phyloP scores from a whole-genome alignment of 1,140 invertebrate genomes.

The Eumaeus atala region DNA sequence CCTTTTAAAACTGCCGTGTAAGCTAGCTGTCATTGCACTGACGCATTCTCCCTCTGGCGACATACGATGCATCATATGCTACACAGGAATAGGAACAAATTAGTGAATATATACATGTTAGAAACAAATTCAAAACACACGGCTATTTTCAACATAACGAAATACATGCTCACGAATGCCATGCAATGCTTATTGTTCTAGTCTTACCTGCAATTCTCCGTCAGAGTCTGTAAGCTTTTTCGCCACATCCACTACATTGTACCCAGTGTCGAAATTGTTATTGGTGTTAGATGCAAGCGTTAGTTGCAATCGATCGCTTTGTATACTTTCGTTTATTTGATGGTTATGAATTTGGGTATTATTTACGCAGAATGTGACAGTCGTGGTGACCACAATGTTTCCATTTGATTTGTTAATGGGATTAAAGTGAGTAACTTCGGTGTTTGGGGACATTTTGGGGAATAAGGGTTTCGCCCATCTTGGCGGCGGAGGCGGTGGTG shows the following conservation, averaged over 20 bases:
- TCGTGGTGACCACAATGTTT: slow-evolving; percentile 86
- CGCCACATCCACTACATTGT: slow-evolving; percentile 43
- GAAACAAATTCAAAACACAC: slow-evolving; percentile 25
- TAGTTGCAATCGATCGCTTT: slow-evolving; percentile 64
- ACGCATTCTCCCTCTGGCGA: slow-evolving; percentile 73
- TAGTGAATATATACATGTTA: slow-evolving; percentile 29
- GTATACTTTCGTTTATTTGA: slow-evolving; percentile 64
- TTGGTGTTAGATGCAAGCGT: slow-evolving; percentile 68
- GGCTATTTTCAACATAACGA: slow-evolving; percentile 28
- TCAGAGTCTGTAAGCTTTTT: slow-evolving; percentile 51
- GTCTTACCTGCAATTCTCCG: slow-evolving; percentile 59
- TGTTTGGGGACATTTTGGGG: slow-evolving; percentile 76
- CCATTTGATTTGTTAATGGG: slow-evolving; percentile 70
- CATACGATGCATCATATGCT: slow-evolving; percentile 70
- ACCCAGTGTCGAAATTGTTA: slow-evolving; percentile 48
- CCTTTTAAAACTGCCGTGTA: slow-evolving; percentile 70
- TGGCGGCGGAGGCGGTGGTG: slow-evolving; percentile 77
- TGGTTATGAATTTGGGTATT: slow-evolving; percentile 71
- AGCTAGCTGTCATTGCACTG: slow-evolving; percentile 66
- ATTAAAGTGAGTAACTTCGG: slow-evolving; percentile 68
- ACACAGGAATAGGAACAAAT: slow-evolving; percentile 63
- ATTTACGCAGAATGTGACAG: slow-evolving; percentile 87
- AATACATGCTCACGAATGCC: slow-evolving; percentile 27
- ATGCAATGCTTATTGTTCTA: slow-evolving; percentile 27
- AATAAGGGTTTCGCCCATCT: slow-evolving; percentile 79